Evolutionary conservation across 2,797 vertebrate species (phyloP).

Genomic region (Columba guinea): DNA sequence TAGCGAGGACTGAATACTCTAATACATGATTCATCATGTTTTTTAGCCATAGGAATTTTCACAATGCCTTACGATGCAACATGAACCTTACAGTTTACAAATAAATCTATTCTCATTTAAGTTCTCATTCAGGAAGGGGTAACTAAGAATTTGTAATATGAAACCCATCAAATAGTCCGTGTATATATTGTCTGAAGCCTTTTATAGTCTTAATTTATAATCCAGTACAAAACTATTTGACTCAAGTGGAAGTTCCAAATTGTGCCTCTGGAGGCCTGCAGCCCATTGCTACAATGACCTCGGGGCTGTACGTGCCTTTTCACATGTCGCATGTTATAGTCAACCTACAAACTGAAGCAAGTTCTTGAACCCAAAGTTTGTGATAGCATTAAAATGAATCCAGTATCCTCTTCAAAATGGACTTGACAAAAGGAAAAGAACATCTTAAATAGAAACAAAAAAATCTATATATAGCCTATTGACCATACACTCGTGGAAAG

Average conservation of each 20-base stretch:
- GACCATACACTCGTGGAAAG: fast-evolving
- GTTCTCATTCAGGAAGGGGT: background rate
- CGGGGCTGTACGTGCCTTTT: background rate
- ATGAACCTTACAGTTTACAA: background rate
- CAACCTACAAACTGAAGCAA: background rate
- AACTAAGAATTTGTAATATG: background rate
- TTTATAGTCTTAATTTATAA: background rate
- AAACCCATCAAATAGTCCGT: background rate
- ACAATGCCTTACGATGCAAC: background rate
- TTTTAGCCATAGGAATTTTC: background rate
- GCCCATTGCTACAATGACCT: background rate
- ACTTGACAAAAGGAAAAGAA: background rate
- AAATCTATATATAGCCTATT: fast-evolving
- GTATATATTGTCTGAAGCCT: background rate
- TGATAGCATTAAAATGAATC: background rate
- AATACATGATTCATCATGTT: background rate
- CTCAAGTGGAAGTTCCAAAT: background rate
- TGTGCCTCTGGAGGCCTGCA: background rate
- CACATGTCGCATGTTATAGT: fast-evolving
- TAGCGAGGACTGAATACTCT: background rate
- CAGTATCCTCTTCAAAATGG: background rate
- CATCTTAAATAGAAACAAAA: background rate
- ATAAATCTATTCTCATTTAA: background rate
- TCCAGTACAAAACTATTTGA: background rate
- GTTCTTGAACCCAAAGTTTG: background rate